Evolutionary conservation across 64 coral and sea anemone species (phyloP).

Genomic region (Acropora tenuis): DNA sequence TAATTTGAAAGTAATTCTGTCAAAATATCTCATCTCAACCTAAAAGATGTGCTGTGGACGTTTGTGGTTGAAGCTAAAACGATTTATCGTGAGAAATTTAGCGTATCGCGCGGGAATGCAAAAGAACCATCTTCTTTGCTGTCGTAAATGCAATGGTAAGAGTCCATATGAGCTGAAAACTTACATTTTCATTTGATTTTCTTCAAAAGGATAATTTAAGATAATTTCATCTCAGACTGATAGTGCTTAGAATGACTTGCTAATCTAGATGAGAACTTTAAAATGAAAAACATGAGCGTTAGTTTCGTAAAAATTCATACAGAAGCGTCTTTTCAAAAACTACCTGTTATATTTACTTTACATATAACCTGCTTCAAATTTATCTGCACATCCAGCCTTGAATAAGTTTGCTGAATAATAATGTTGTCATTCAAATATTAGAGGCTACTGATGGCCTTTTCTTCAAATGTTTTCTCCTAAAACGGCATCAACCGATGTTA

Average conservation of each 20-base stretch:
- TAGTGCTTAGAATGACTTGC: not conserved
- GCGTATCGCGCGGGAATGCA: slow-evolving; percentile 1
- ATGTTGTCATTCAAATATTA: too few relatives aligned
- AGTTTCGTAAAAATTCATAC: not conserved
- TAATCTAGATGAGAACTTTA: too few relatives aligned
- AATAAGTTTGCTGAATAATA: not conserved
- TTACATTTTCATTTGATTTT: not conserved
- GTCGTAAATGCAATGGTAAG: slow-evolving; percentile 40
- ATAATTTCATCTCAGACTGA: not conserved
- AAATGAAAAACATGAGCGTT: too few relatives aligned
- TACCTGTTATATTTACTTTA: slow-evolving; percentile 33
- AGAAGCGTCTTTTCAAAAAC: not conserved
- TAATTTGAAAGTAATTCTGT: not conserved
- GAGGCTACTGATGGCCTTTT: too few relatives aligned
- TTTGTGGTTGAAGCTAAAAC: slow-evolving; percentile 20
- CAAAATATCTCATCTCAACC: not conserved
- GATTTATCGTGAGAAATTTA: not conserved
- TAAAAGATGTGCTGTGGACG: slow-evolving; percentile 18
- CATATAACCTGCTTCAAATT: not conserved
- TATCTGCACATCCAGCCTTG: not conserved
- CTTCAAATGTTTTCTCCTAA: too few relatives aligned
- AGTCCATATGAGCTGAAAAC: too few relatives aligned
- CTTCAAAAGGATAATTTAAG: not conserved
- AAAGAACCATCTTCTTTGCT: not conserved
- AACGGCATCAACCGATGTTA: too few relatives aligned